A percentile compares a stretch with the other conserved stretches of the same genome.
phyloP scores from a whole-genome alignment of 2,113 vertebrate species.

The Xiphophorus maculatus region DNA sequence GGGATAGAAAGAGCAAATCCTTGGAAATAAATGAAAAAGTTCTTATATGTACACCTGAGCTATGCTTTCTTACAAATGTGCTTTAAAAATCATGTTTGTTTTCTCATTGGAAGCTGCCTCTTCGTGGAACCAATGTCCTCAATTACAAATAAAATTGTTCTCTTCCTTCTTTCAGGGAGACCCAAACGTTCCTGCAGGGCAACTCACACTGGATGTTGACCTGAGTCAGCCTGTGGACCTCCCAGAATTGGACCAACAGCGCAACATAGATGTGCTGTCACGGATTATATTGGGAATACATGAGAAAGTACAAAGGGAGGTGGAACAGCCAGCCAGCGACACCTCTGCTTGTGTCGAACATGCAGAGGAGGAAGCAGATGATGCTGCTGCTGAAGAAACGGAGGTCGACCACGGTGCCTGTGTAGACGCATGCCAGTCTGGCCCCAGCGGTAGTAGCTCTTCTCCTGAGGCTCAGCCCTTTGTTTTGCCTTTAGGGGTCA shows the following conservation, averaged over 20 bases:
- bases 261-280: slow-evolving; percentile 89
- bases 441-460: slow-evolving; percentile 31
- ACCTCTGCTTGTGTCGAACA: background rate
- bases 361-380: slow-evolving; percentile 39
- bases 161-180: slow-evolving; percentile 84
- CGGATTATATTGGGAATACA: slow-evolving; percentile 86
- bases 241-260: slow-evolving; percentile 86
- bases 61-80: background rate
- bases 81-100: background rate
- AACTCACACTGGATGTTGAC: slow-evolving; percentile 92
- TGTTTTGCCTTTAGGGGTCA: slow-evolving; percentile 89
- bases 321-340: slow-evolving; percentile 28
- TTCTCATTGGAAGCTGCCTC: background rate
- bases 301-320: slow-evolving; percentile 83
- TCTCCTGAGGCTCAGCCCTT: slow-evolving; percentile 82
- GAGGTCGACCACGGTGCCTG: slow-evolving; percentile 33
- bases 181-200: slow-evolving; percentile 96
- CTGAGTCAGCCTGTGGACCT: slow-evolving; percentile 86
- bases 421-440: slow-evolving; percentile 46
- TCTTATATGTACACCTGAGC: too few species aligned
- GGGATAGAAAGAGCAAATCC: background rate
- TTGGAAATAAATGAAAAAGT: background rate
- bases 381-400: slow-evolving; percentile 27
- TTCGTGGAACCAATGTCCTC: background rate
- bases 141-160: background rate